Conservation (phyloP, 2,113 vertebrate genomes). For the Burhinus oedicnemus region DNA sequence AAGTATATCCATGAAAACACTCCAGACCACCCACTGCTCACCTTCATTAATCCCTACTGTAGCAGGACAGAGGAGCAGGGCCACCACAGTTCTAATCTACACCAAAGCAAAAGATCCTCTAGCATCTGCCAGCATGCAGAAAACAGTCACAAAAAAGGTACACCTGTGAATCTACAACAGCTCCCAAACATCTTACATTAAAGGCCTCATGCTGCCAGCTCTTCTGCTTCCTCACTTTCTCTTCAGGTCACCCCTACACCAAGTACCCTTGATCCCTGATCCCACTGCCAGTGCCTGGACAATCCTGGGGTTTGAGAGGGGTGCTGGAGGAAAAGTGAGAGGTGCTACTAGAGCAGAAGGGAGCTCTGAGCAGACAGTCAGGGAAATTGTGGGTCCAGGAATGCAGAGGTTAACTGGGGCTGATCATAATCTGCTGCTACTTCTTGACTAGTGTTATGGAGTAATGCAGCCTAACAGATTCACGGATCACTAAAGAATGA, state of each 20-base stretch:
- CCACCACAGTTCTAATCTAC: not conserved
- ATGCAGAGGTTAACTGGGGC: not conserved
- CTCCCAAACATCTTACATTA: not conserved
- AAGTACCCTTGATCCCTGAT: not conserved
- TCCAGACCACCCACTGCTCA: not conserved
- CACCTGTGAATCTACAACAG: not conserved
- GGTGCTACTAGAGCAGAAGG: not conserved
- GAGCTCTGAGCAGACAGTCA: not conserved
- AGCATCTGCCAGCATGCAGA: not conserved
- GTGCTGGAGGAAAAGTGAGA: not conserved
- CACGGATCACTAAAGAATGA: not conserved
- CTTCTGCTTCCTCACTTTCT: not conserved
- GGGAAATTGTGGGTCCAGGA: not conserved
- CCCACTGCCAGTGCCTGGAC: not conserved
- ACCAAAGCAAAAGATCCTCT: not conserved
- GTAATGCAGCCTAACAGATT: not conserved
- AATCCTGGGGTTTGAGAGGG: not conserved
- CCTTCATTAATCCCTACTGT: not conserved
- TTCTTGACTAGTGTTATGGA: not conserved
- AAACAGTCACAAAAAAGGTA: not conserved
- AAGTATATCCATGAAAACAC: not conserved
- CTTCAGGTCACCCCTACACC: not conserved
- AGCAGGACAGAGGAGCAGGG: not conserved
- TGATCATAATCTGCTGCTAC: not conserved
- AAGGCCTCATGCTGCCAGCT: not conserved